Percentiles rank a stretch among this genome's conserved stretches.
phyloP scores from a whole-genome alignment of 2,113 vertebrate species.

The Stegostoma tigrinum region DNA sequence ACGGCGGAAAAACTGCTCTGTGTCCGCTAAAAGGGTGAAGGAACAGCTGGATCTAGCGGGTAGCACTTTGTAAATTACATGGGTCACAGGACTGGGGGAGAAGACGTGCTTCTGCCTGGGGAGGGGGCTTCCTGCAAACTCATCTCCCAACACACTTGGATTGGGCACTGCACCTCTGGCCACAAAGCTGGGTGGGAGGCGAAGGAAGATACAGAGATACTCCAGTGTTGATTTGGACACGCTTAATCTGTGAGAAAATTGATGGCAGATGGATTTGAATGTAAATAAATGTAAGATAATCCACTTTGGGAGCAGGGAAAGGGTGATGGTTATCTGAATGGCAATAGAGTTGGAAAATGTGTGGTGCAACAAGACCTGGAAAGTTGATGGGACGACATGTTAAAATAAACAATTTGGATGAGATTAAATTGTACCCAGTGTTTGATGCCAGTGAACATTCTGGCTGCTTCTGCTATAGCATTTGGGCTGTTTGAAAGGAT shows the following conservation, averaged over 20 bases:
- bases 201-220: no score
- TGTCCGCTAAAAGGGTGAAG: background rate
- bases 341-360: no score
- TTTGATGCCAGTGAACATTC: background rate
- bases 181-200: no score
- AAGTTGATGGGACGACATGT: background rate
- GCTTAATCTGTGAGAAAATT: background rate
- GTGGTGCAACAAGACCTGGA: background rate
- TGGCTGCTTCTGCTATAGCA: background rate
- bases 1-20: no score
- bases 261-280: no score
- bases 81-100: background rate
- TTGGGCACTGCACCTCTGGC: background rate
- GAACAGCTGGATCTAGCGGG: background rate
- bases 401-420: background rate
- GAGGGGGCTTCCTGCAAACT: background rate
- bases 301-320: no score
- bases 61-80: no score
- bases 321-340: no score
- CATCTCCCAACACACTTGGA: background rate
- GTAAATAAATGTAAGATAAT: no score
- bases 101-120: background rate
- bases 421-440: no score
- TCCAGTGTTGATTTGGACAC: background rate
- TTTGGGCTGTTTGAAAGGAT: background rate